Evolutionary conservation across 1,140 invertebrate species (phyloP).

Genomic region (Lucilia sericata): DNA sequence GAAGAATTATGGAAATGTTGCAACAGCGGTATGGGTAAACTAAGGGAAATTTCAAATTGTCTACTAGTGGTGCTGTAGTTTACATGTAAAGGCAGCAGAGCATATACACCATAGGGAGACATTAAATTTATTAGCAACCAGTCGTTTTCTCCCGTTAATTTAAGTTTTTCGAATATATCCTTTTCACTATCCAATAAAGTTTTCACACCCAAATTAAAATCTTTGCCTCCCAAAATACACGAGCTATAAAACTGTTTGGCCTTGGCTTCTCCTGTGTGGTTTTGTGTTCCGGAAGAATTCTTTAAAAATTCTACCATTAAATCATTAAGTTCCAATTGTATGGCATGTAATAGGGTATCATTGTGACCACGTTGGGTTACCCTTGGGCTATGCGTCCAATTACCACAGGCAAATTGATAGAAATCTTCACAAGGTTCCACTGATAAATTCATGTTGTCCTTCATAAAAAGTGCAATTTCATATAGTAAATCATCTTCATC

Average conservation of each 20-base stretch:
- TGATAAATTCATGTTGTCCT: slow-evolving; percentile 57
- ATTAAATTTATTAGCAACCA: slow-evolving; percentile 62
- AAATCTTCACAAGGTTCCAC: slow-evolving; percentile 82
- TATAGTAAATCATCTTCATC: slow-evolving; percentile 58
- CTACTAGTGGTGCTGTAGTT: slow-evolving; percentile 55
- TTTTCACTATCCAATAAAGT: slow-evolving; percentile 1
- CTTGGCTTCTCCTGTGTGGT: slow-evolving; percentile 54
- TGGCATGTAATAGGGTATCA: slow-evolving; percentile 56
- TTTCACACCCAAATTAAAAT: slow-evolving; percentile 52
- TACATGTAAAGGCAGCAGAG: slow-evolving; percentile 57
- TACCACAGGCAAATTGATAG: slow-evolving; percentile 76
- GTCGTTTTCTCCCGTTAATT: slow-evolving; percentile 48
- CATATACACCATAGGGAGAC: slow-evolving; percentile 57
- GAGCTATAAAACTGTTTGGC: slow-evolving; percentile 58
- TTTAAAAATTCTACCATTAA: slow-evolving; percentile 53
- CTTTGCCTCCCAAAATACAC: slow-evolving; percentile 54
- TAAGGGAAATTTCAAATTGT: slow-evolving; percentile 53
- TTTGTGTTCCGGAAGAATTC: slow-evolving; percentile 53
- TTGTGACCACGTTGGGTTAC: slow-evolving; percentile 66
- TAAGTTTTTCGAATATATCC: neutral
- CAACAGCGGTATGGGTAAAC: neutral
- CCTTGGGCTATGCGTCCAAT: slow-evolving; percentile 69
- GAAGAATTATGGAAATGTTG: slow-evolving; percentile 11
- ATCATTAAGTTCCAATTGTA: slow-evolving; percentile 56
- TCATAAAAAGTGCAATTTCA: slow-evolving; percentile 56